phyloP scores from a whole-genome alignment of 2,797 vertebrate species.

The Phataginus tricuspis region DNA sequence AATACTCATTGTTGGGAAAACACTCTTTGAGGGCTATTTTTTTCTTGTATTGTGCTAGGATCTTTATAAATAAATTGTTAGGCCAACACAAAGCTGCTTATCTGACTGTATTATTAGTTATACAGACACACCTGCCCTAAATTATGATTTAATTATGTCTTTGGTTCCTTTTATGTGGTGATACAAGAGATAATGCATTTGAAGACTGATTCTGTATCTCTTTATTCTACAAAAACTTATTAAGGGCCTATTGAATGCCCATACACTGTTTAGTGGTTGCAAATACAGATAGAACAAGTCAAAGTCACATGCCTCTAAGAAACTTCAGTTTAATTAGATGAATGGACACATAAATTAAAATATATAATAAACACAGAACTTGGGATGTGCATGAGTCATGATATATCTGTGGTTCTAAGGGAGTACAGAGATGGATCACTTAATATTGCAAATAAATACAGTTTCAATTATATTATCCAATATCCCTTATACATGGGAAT shows the following conservation, averaged over 20 bases:
- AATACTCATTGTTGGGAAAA: not conserved
- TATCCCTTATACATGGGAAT: not conserved
- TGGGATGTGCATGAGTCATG: not conserved
- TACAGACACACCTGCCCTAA: not conserved
- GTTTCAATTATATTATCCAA: constrained; percentile 11
- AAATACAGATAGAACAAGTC: not conserved
- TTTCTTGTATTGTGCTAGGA: not conserved
- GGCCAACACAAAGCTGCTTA: not conserved
- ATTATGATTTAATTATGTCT: not conserved
- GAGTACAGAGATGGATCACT: not conserved
- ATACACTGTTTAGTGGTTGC: not conserved
- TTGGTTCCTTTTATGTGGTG: not conserved
- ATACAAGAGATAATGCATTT: not conserved
- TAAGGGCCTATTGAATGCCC: not conserved
- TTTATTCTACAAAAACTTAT: not conserved
- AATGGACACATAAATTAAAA: not conserved
- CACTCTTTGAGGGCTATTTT: not conserved
- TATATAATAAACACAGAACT: not conserved
- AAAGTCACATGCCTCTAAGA: not conserved
- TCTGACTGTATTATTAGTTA: not conserved
- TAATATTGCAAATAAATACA: constrained; percentile 4
- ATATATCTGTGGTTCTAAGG: not conserved
- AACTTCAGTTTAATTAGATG: constrained; percentile 14
- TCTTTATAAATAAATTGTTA: not conserved
- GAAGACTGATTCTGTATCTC: not conserved